Evolutionary conservation across 64 coral and sea anemone species (phyloP).

Genomic region (Cladopsammia gracilis): DNA sequence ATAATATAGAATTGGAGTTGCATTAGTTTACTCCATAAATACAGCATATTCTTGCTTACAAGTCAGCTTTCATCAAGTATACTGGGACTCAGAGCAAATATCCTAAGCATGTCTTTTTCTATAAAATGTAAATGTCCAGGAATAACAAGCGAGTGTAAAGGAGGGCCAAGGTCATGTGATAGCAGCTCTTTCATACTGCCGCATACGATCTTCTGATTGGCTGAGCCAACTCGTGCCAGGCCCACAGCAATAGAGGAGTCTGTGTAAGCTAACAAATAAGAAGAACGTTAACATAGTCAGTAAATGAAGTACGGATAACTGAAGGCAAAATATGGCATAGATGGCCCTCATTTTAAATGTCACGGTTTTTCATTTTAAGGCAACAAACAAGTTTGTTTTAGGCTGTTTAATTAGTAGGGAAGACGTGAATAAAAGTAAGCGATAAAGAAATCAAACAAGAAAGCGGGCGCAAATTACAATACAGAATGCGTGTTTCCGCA

Average conservation of each 20-base stretch:
- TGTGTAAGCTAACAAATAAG: slow-evolving; percentile 75
- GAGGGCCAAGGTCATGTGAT: slow-evolving; percentile 77
- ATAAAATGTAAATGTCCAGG: slow-evolving; percentile 94
- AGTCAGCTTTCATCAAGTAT: slow-evolving; percentile 25
- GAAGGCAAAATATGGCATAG: too few relatives aligned
- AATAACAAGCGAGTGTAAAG: slow-evolving; percentile 92
- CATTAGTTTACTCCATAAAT: too few relatives aligned
- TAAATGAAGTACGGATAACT: background rate
- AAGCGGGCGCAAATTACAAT: too few relatives aligned
- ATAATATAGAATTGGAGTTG: too few relatives aligned
- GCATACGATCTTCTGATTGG: slow-evolving; percentile 84
- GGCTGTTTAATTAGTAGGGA: too few relatives aligned
- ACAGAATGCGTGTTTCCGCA: too few relatives aligned
- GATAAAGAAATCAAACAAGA: too few relatives aligned
- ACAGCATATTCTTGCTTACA: background rate
- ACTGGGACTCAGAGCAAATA: slow-evolving; percentile 65
- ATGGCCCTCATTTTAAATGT: too few relatives aligned
- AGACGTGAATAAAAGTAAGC: too few relatives aligned
- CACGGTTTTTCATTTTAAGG: too few relatives aligned
- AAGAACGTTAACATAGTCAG: background rate
- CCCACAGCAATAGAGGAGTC: slow-evolving; percentile 85
- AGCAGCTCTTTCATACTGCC: slow-evolving; percentile 81
- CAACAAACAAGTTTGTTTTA: too few relatives aligned
- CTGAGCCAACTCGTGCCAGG: slow-evolving; percentile 87
- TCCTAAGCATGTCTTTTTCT: slow-evolving; percentile 93